These are phyloP conservation scores for Turritopsis rubra DNA, from an alignment of 30 jellyfish, hydroid and myxozoan genomes.

Conservation along the genomic window DNA sequence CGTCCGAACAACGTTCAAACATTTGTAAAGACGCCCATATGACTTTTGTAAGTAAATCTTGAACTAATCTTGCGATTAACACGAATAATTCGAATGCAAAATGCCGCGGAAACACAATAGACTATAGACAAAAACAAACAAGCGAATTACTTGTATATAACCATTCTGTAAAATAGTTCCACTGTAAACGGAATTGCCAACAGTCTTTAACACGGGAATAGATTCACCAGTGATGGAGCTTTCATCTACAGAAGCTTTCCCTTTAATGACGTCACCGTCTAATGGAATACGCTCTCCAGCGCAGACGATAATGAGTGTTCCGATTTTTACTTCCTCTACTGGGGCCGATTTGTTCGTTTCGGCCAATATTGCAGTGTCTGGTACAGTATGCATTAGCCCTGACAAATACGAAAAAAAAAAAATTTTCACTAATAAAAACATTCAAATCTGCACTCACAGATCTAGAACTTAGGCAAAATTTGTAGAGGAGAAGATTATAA, in stretches of 20 bases:
- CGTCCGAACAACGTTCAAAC: too few species aligned
- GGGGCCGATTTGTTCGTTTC: conserved; percentile 58
- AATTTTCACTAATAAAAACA: background rate
- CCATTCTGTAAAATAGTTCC: conserved; percentile 82
- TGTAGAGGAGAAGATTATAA: too few species aligned
- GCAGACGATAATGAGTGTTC: conserved; percentile 51
- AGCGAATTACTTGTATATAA: conserved; percentile 42
- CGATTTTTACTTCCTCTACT: conserved; percentile 58
- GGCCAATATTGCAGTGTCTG: conserved; percentile 62
- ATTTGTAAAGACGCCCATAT: too few species aligned
- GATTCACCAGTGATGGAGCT: conserved; percentile 86
- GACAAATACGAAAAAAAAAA: background rate
- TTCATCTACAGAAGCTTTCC: conserved; percentile 83
- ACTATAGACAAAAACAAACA: too few species aligned
- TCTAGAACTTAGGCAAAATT: too few species aligned
- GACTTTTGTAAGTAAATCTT: too few species aligned
- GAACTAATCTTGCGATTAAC: too few species aligned
- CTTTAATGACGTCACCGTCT: conserved; percentile 68
- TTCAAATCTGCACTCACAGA: background rate
- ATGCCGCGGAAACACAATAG: too few species aligned
- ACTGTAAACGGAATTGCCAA: conserved; percentile 38
- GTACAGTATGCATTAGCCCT: conserved; percentile 58
- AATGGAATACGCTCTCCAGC: conserved; percentile 83
- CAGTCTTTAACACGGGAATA: conserved; percentile 55
- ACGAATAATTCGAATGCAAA: too few species aligned